Percentiles rank a stretch among this genome's conserved stretches.
These are phyloP conservation scores for Trichogramma dendrolimi DNA, from an alignment of 2,888 invertebrate genomes.

Conservation along the genomic window DNA sequence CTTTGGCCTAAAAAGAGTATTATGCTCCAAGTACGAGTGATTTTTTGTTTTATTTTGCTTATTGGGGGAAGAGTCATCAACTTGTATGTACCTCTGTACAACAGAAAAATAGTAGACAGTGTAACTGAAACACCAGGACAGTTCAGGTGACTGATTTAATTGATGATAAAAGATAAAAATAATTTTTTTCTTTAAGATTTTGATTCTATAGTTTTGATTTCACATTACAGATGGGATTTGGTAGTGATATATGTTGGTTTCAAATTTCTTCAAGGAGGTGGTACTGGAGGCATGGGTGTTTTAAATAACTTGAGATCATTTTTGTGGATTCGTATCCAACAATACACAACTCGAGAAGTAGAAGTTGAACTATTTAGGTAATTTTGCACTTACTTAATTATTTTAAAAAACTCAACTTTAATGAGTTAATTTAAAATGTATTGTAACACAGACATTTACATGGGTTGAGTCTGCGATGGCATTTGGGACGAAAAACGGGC, in stretches of 20 bases:
- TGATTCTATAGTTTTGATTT: constrained; percentile 62
- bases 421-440: background rate
- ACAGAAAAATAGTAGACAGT: constrained; percentile 71
- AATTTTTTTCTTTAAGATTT: background rate
- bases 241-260: constrained; percentile 81
- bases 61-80: constrained; percentile 80
- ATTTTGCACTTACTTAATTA: constrained; percentile 18
- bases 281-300: constrained; percentile 87
- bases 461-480: constrained; percentile 88
- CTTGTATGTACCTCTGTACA: constrained; percentile 88
- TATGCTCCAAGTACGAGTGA: constrained; percentile 73
- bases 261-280: constrained; percentile 94
- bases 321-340: constrained; percentile 93
- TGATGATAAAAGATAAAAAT: background rate
- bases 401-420: background rate
- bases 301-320: constrained; percentile 87
- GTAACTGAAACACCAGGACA: constrained; percentile 33
- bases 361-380: constrained; percentile 59
- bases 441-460: constrained; percentile 78
- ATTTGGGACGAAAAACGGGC: constrained; percentile 90
- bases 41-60: constrained; percentile 75
- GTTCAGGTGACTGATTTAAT: constrained; percentile 39
- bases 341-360: constrained; percentile 90
- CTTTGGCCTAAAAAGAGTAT: constrained; percentile 86
- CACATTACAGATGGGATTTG: constrained; percentile 74